A percentile compares a stretch with the other conserved stretches of the same genome.
Conservation (phyloP, 1,140 invertebrate genomes). For the Anastatus disparis region DNA sequence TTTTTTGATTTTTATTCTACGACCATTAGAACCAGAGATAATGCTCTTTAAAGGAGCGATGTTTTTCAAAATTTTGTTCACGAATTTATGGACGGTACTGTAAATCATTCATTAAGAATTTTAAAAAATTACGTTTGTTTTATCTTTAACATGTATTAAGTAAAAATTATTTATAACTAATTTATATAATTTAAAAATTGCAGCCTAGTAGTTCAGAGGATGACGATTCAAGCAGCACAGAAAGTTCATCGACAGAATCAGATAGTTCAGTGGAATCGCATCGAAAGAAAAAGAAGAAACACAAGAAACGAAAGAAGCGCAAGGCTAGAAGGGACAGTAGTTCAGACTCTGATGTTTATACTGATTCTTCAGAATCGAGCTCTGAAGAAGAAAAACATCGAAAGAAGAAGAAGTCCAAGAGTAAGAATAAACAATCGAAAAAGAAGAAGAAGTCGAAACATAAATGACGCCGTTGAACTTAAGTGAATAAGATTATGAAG, state of each 20-base stretch:
- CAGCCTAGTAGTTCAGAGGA: constrained; percentile 54
- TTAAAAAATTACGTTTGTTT: too few relatives aligned
- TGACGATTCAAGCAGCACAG: constrained; percentile 55
- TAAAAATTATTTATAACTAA: neutral
- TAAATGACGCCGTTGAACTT: constrained; percentile 58
- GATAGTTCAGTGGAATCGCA: constrained; percentile 64
- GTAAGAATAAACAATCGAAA: constrained; percentile 63
- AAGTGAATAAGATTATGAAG: neutral
- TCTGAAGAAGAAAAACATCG: constrained; percentile 66
- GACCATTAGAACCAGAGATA: too few relatives aligned
- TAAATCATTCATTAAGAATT: too few relatives aligned
- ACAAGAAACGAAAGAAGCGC: constrained; percentile 62
- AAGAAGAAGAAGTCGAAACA: constrained; percentile 70
- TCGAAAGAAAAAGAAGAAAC: constrained; percentile 61
- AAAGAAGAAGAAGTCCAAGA: constrained; percentile 66
- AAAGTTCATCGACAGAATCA: constrained; percentile 52
- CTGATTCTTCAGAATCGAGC: constrained; percentile 63
- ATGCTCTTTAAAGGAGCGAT: too few relatives aligned
- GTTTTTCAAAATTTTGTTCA: too few relatives aligned
- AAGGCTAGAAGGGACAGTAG: constrained; percentile 59
- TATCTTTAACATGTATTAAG: too few relatives aligned
- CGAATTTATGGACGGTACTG: too few relatives aligned
- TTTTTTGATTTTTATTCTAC: too few relatives aligned
- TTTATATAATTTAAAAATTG: neutral
- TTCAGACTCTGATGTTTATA: constrained; percentile 59